phyloP scores from a whole-genome alignment of 2,888 invertebrate species.

The Tethea ocularis region DNA sequence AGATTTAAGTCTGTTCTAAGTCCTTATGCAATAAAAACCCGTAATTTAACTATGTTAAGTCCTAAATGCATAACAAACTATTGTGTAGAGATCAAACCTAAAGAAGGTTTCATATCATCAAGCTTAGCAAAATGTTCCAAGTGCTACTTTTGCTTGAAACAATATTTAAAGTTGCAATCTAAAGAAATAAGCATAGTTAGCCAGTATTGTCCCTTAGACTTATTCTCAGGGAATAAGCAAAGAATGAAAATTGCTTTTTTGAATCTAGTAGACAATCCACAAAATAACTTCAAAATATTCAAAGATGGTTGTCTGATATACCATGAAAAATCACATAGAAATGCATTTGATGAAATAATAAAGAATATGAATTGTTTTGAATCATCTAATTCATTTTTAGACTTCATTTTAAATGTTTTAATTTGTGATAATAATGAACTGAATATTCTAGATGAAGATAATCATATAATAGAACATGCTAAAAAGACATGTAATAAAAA shows the following conservation, averaged over 20 bases:
- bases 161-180: conserved; percentile 79
- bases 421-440: conserved; percentile 31
- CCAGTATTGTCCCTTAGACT: conserved; percentile 88
- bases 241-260: conserved; percentile 82
- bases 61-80: conserved; percentile 57
- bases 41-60: conserved; percentile 65
- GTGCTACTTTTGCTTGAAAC: conserved; percentile 85
- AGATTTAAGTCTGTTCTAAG: conserved; percentile 67
- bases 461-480: conserved; percentile 13
- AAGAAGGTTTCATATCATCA: conserved; percentile 84
- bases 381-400: conserved; percentile 48
- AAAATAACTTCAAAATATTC: conserved; percentile 86
- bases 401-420: conserved; percentile 62
- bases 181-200: conserved; percentile 80
- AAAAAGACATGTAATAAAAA: conserved; percentile 38
- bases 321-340: conserved; percentile 45
- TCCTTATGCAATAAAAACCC: conserved; percentile 71
- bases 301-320: conserved; percentile 61
- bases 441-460: conserved; percentile 24
- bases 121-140: conserved; percentile 59
- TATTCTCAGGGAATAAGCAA: conserved; percentile 85
- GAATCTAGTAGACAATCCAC: conserved; percentile 81
- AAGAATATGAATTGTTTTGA: conserved; percentile 42
- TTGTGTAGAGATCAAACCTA: conserved; percentile 87
- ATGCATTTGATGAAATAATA: conserved; percentile 43